These are phyloP conservation scores for Gymnogyps californianus DNA, from an alignment of 2,113 vertebrate species.

Conservation along the genomic window DNA sequence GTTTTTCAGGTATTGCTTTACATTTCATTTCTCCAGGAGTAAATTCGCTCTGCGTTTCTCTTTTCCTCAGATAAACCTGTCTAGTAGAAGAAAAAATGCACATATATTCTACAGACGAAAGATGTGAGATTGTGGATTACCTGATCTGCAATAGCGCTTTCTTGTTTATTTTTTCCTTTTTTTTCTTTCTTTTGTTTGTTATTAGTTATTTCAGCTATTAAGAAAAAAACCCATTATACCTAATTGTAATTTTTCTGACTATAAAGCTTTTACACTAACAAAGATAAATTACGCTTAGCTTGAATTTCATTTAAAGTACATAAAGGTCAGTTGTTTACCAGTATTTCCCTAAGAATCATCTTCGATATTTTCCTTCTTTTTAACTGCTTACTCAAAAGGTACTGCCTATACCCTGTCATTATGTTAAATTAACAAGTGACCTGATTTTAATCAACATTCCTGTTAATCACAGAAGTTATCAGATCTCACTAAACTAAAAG, in stretches of 20 bases:
- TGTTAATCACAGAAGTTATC: background rate
- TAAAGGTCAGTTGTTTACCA: background rate
- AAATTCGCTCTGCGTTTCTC: background rate
- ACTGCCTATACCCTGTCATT: background rate
- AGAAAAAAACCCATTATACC: background rate
- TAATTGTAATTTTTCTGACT: background rate
- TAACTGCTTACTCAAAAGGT: background rate
- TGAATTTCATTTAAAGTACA: background rate
- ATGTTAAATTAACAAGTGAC: background rate
- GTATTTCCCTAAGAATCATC: background rate
- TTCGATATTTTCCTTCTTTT: background rate
- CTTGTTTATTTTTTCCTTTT: background rate
- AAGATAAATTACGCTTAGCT: background rate
- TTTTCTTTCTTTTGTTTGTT: background rate
- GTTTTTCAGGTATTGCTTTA: background rate
- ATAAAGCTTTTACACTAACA: background rate
- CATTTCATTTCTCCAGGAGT: background rate
- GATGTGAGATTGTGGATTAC: background rate
- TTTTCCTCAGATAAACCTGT: background rate
- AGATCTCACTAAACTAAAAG: background rate
- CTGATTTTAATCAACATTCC: background rate
- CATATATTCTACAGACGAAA: background rate
- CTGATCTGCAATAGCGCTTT: background rate
- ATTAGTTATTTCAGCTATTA: background rate
- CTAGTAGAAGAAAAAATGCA: background rate